Base-by-base conservation (phyloP, 2,797 vertebrate genomes). In the Pampus argenteus region DNA sequence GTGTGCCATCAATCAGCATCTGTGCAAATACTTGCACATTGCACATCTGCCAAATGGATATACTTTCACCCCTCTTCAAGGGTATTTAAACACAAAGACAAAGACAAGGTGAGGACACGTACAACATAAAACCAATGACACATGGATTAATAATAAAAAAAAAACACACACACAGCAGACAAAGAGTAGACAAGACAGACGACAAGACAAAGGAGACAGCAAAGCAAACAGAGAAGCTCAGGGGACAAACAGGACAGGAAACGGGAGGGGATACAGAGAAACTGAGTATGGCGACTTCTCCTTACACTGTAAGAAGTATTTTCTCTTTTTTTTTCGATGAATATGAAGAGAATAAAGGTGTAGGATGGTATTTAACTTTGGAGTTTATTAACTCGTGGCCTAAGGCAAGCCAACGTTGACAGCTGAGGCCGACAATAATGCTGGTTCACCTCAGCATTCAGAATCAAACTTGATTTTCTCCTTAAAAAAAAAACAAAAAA, bases 201-300 rank as follows among this genome's bases (percentile, higher is more conserved):
- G 36, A 88, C 80, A 79, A 75, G 71, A 90, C 83, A 83, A 67
- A 84, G 66, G 71, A 88, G 75, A 71, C 78, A 74, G 85, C 81
- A 78, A 25, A 83, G 82, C 80, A 85, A 84, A 91, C 88, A 86
- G 47, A 84, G 76, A 84, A 68, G 81, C 71, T 83, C 69, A 85
- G 71, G 81, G 84, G 84, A 85, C 59, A 66, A 56, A 76, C 71
- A 81, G 73, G 49, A 84, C 68, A 84, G 76, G 78, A 67, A 76
- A 81, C 85, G 66, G 76, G 67, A 83, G 57, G 80, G 55, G 71
- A 75, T 40, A 22, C 54, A 51, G 65, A 54, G 49, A 72, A 55
- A 50, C 8, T 66, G 63, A 77, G 72, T 22, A 28, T 22, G 17
- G 59, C 25, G 48, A 38, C 50, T 56, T 69, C 73, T 83, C 34